Percentiles rank a stretch among this genome's conserved stretches.
Conservation (phyloP, 2,888 invertebrate genomes). For the Andricus curvator region DNA sequence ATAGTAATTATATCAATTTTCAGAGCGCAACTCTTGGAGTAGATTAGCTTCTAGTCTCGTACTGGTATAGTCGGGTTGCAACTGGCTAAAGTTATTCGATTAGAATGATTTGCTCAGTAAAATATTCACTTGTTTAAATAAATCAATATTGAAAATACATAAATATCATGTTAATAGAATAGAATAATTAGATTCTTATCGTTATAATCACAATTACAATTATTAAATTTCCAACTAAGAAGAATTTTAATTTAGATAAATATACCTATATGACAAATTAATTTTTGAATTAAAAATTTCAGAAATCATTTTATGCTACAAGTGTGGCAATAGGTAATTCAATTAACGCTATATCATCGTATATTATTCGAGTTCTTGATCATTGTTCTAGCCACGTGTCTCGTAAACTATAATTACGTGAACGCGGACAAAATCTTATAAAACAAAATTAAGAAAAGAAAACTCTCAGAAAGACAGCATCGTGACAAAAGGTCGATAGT, state of each 20-base stretch:
- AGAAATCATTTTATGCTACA: not conserved
- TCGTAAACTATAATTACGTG: not conserved
- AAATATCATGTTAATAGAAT: not conserved
- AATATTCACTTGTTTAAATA: not conserved
- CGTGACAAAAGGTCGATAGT: not conserved
- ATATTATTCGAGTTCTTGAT: not conserved
- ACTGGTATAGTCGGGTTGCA: not conserved
- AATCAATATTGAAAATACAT: not conserved
- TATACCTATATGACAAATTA: not conserved
- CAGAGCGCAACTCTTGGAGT: not conserved
- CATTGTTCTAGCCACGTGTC: not conserved
- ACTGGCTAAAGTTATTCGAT: conserved; percentile 1
- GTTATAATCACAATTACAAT: not conserved
- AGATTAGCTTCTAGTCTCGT: conserved; percentile 3
- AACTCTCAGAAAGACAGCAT: not conserved
- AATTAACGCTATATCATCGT: too few relatives aligned
- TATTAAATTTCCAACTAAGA: not conserved
- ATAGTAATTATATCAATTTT: not conserved
- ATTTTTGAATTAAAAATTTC: not conserved
- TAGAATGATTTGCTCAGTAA: not conserved
- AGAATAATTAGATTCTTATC: not conserved
- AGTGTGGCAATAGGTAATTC: too few relatives aligned
- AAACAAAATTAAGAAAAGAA: not conserved
- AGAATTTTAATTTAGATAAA: not conserved
- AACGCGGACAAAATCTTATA: not conserved